Conservation (phyloP, 2,113 vertebrate species). For the Trichechus manatus region DNA sequence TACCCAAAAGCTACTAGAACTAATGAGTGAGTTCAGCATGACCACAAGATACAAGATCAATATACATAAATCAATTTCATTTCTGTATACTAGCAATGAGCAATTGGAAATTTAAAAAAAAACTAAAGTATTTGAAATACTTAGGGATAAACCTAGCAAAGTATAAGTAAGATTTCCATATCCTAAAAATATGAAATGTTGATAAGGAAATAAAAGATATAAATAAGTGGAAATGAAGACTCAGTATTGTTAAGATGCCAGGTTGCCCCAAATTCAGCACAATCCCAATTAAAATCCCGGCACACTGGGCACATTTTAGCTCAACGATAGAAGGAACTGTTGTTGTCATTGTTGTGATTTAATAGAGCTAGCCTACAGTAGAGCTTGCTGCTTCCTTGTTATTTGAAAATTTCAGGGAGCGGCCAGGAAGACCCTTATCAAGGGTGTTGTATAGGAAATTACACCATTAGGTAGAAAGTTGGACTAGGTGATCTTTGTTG, state of each 20-base stretch:
- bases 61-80: neutral
- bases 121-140: neutral
- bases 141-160: neutral
- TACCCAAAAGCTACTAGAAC: neutral
- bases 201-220: neutral
- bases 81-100: neutral
- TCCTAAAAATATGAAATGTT: conserved; percentile 23
- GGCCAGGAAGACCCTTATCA: neutral
- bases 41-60: neutral
- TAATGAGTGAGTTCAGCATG: neutral
- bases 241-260: neutral
- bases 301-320: neutral
- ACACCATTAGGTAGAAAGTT: neutral
- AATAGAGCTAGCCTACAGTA: neutral
- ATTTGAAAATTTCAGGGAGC: neutral
- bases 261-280: neutral
- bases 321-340: neutral
- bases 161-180: conserved; percentile 10
- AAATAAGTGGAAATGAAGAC: conserved; percentile 7
- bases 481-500: neutral
- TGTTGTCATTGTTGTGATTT: neutral
- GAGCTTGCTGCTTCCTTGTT: conserved; percentile 3
- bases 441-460: neutral
- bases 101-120: conserved; percentile 41
- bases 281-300: neutral